Evolutionary conservation across 1,140 invertebrate species (phyloP).

Genomic region (Anastrepha obliqua): DNA sequence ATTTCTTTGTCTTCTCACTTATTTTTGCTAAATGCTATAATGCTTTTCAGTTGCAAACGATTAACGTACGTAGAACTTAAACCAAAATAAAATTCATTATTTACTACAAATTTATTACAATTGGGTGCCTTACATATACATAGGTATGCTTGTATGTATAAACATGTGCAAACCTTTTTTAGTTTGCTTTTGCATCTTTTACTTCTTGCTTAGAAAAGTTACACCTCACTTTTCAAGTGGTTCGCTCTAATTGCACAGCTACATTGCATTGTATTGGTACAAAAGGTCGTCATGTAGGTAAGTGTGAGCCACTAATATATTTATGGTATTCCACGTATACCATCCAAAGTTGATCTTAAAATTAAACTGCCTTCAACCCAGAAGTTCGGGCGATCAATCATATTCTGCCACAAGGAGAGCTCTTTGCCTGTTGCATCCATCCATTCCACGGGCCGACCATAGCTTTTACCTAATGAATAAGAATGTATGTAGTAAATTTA

Average conservation of each 20-base stretch:
- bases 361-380: conserved; percentile 95
- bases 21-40: conserved; percentile 38
- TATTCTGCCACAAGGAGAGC: conserved; percentile 92
- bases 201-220: not conserved
- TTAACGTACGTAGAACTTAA: not conserved
- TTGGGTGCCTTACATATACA: not conserved
- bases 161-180: not conserved
- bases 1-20: not conserved
- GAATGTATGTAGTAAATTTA: not conserved
- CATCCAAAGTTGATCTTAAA: conserved; percentile 85
- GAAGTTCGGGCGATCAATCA: conserved; percentile 94
- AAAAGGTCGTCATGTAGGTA: conserved; percentile 1
- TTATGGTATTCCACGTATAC: conserved; percentile 70
- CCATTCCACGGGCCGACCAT: conserved; percentile 91
- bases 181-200: not conserved
- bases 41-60: conserved; percentile 51
- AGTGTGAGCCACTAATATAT: conserved; percentile 30
- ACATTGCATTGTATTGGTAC: conserved; percentile 33
- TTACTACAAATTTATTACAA: conserved; percentile 10
- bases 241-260: conserved; percentile 60
- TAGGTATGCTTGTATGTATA: not conserved
- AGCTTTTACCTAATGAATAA: conserved; percentile 85
- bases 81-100: not conserved
- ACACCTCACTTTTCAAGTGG: conserved; percentile 55
- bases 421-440: conserved; percentile 96